Evolutionary conservation across 1,140 invertebrate species (phyloP), one percentile per base, ranked within the genome.

Genomic region (Ceratosolen fusciceps): DNA sequence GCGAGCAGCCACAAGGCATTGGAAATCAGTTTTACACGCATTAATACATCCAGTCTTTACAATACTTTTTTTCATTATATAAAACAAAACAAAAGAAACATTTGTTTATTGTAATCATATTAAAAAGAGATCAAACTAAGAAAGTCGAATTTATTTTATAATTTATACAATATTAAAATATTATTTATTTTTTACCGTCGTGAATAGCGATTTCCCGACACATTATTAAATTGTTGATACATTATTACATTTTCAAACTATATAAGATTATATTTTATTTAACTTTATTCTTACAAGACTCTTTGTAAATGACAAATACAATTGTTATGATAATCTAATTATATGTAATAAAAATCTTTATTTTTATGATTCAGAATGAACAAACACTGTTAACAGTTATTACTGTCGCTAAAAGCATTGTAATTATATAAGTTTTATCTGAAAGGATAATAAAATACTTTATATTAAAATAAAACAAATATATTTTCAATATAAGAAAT

Each of bases 191-290:
- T n/a, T n/a, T n/a, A n/a, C n/a, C n/a, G n/a, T 71, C 34, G 49
- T 47, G 47, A 0, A 4, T 54, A 54, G 54, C 31, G 54, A n/a
- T n/a, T 2, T 52, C 19, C 8, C n/a, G n/a, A 12, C 39, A 5
- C 39, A 43, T 12, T 7, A 43, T 43, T 43, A 43, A n/a, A 43
- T 12, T 43, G 39, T 43, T 43, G 39, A 43, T 43, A 43, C 39
- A 43, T 43, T 43, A 43, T 43, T 7, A 43, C 39, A 5, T 43
- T 43, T 43, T 43, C 39, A 60, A 10, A 29, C 9, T 58, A 21
- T 39, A 62, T 12, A 74, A 56, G 26, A 14, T 74, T 74, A 62
- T 21, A 47, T 43, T 62, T 75, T 74, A 72, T 52, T 58, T 56
- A 47, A 29, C 29, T 39, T 5, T 7, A 71, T 26, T 74, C 5